phyloP scores from a whole-genome alignment of 2,888 invertebrate species.

The Mallateleia sp. region DNA sequence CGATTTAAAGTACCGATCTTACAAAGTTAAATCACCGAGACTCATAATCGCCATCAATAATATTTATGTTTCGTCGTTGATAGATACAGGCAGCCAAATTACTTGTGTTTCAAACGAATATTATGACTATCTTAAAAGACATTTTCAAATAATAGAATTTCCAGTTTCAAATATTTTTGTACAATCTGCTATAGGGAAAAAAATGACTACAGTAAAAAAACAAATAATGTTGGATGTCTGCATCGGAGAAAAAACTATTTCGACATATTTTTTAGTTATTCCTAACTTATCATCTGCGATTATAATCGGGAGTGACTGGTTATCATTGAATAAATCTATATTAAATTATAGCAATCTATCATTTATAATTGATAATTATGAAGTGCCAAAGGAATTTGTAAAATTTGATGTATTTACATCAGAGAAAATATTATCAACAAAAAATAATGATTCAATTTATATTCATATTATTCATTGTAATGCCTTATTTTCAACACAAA shows the following conservation, averaged over 20 bases:
- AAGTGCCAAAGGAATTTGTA: neutral
- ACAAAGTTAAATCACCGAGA: neutral
- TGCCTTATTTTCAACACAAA: neutral
- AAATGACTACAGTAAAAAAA: slow-evolving; percentile 34
- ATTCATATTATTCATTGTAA: neutral
- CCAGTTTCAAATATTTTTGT: slow-evolving; percentile 27
- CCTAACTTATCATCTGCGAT: slow-evolving; percentile 24
- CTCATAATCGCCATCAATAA: neutral
- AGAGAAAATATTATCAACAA: slow-evolving; percentile 1
- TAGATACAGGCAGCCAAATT: slow-evolving; percentile 33
- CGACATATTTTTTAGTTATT: slow-evolving; percentile 34
- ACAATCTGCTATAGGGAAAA: slow-evolving; percentile 31
- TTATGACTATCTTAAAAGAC: slow-evolving; percentile 15
- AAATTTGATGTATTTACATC: neutral
- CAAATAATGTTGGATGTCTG: slow-evolving; percentile 13
- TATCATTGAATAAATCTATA: neutral
- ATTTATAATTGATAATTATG: neutral
- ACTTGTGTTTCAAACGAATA: slow-evolving; percentile 21
- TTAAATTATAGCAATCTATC: neutral
- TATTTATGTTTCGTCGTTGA: neutral
- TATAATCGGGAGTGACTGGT: slow-evolving; percentile 42
- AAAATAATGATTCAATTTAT: neutral
- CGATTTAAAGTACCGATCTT: neutral
- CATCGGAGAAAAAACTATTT: neutral
- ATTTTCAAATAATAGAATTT: slow-evolving; percentile 23